Percentiles rank a stretch among this genome's conserved stretches.
Conservation (phyloP, 2,888 invertebrate genomes). For the Phyto melanocephala region DNA sequence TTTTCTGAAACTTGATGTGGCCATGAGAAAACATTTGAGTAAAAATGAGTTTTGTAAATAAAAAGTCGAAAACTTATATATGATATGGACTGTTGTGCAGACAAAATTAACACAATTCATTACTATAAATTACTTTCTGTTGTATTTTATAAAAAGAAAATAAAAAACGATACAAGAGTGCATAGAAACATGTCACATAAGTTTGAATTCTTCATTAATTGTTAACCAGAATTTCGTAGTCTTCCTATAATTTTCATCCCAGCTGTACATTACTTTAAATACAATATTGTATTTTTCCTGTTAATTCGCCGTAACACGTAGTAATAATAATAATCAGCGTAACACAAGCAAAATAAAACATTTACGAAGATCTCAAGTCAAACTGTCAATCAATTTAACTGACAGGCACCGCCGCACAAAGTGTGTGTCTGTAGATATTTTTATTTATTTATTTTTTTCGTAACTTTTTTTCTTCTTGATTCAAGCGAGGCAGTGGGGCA, state of each 20-base stretch:
- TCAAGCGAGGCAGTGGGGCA: conserved; percentile 19
- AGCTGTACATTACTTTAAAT: conserved; percentile 33
- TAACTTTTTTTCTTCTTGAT: conserved; percentile 29
- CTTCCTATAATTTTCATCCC: neutral
- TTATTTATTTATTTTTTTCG: neutral
- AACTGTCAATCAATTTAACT: conserved; percentile 77
- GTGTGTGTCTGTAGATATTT: conserved; percentile 64
- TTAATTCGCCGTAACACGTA: conserved; percentile 67
- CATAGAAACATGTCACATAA: no score
- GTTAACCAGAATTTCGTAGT: neutral
- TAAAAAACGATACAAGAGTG: no score
- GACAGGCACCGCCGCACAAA: conserved; percentile 74
- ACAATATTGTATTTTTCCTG: conserved; percentile 59
- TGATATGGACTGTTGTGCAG: no score
- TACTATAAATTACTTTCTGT: no score
- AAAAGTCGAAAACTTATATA: no score
- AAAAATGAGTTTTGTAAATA: no score
- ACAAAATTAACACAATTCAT: no score
- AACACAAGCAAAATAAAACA: conserved; percentile 69
- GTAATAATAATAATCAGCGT: conserved; percentile 69
- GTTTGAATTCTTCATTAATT: no score
- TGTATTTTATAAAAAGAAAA: no score
- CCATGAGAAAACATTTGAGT: no score
- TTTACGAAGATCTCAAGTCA: conserved; percentile 75
- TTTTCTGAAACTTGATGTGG: no score